Evolutionary conservation across 1,140 invertebrate species (phyloP), one percentile per base, ranked within the genome.

Genomic region (Microplitis mediator): DNA sequence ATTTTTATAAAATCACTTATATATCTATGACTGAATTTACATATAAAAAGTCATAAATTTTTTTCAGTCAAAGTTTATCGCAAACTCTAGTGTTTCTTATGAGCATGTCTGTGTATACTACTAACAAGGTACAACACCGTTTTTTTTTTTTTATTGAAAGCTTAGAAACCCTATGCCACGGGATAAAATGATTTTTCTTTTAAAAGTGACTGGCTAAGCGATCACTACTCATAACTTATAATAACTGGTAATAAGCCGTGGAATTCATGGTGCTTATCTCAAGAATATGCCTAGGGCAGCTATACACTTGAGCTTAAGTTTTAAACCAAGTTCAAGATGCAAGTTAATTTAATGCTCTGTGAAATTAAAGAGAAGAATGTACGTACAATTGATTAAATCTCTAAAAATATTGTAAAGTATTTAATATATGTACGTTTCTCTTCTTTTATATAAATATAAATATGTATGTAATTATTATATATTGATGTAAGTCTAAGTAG

Each of bases 181-280:
- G 56, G 56, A 58, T 58, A 58, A 58, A 58, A 58, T 31, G 23
- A 58, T 70, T 51, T 51, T 23, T 70, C 51, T 4, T 31, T 31
- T 35, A 32, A 65, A 51, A 31, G 6, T 61, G 4, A 61, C 39
- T 45, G 58, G 51, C 16, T 32, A 11, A 36, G 34, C 67, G 31
- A n/a, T 62, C 60, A 62, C 13, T 13, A 62, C 60, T 62, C 60
- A 35, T 36, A 76, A 74, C 51, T 75, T 71, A 45, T 77, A 75
- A 74, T 77, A 75, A 75, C 73, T 73, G 68, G 60, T 75, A 77
- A 77, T 75, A 72, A 77, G 52, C 71, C 61, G 35, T 11, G 45
- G 71, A 75, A 74, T 72, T 75, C 68, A 70, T 67, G 61, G 71
- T 67, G 16, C 71, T 76, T 76, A 76, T 76, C 74, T 73, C 4